Percentiles rank a stretch among this genome's conserved stretches.
Conservation (phyloP, 2,888 invertebrate species). For the Anthrax anthrax region DNA sequence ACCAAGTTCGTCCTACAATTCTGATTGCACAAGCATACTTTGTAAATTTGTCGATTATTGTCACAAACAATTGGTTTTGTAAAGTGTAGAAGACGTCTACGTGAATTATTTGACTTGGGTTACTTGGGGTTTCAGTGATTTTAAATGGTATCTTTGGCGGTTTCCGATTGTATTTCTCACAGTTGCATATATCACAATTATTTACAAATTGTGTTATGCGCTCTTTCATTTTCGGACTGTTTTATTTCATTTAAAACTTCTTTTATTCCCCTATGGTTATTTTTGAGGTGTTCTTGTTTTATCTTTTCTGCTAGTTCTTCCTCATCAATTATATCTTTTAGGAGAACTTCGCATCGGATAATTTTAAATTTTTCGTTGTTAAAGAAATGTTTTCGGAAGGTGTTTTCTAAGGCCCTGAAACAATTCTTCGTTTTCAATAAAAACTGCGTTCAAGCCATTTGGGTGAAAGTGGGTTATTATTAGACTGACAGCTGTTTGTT, state of each 20-base stretch:
- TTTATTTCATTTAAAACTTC: not conserved
- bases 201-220: not conserved
- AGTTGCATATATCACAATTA: not conserved
- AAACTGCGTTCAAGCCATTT: not conserved
- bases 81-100: slow-evolving; percentile 7
- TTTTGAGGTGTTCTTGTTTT: not conserved
- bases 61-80: slow-evolving; percentile 4
- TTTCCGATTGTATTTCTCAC: not conserved
- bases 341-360: not conserved
- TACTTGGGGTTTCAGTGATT: slow-evolving; percentile 1
- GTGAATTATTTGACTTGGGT: slow-evolving; percentile 4
- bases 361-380: too few relatives aligned
- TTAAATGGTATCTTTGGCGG: not conserved
- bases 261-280: not conserved
- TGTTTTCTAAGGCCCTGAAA: too few relatives aligned
- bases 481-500: too few relatives aligned
- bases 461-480: too few relatives aligned
- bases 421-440: not conserved
- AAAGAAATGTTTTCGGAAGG: too few relatives aligned
- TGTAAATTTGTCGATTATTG: slow-evolving; percentile 7
- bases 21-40: slow-evolving; percentile 6
- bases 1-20: slow-evolving; percentile 4
- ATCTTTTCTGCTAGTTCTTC: not conserved
- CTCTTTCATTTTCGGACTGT: not conserved
- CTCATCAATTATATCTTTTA: not conserved